These are phyloP conservation scores for Odontomyia ornata DNA, from an alignment of 2,888 invertebrate species.

Conservation along the genomic window DNA sequence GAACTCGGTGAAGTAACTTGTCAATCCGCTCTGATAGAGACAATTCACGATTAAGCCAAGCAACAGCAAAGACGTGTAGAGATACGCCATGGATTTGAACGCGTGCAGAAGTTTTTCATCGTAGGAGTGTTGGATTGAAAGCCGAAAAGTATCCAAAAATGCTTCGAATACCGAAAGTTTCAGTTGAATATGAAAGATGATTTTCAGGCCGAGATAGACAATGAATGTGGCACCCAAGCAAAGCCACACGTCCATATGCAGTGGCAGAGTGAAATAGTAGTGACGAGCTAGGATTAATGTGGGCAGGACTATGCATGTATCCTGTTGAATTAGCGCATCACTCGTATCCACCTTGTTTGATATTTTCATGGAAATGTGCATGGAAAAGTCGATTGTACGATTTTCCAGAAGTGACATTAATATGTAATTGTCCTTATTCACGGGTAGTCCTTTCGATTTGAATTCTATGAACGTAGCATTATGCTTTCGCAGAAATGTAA, in stretches of 20 bases:
- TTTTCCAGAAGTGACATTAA: not conserved
- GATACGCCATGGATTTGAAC: not conserved
- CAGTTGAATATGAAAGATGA: not conserved
- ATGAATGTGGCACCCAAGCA: not conserved
- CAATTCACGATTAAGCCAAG: not conserved
- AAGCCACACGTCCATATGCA: not conserved
- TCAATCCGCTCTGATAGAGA: constrained; percentile 16
- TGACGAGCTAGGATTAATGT: not conserved
- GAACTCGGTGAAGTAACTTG: constrained; percentile 11
- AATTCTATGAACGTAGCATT: not conserved
- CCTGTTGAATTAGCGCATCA: not conserved
- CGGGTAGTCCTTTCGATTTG: not conserved
- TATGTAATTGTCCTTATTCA: constrained; percentile 1
- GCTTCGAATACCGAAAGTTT: not conserved
- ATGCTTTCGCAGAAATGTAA: not conserved
- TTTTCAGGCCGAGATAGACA: not conserved
- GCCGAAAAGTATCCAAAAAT: not conserved
- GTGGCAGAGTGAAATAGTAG: not conserved
- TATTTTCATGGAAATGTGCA: not conserved
- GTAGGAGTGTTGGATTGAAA: not conserved
- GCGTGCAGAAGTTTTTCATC: not conserved
- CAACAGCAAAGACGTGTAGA: not conserved
- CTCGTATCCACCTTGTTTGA: not conserved
- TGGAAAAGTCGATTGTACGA: constrained; percentile 5
- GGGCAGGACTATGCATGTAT: not conserved